Evolutionary conservation across 2,113 vertebrate genomes (phyloP).

Genomic region (Apaloderma vittatum): DNA sequence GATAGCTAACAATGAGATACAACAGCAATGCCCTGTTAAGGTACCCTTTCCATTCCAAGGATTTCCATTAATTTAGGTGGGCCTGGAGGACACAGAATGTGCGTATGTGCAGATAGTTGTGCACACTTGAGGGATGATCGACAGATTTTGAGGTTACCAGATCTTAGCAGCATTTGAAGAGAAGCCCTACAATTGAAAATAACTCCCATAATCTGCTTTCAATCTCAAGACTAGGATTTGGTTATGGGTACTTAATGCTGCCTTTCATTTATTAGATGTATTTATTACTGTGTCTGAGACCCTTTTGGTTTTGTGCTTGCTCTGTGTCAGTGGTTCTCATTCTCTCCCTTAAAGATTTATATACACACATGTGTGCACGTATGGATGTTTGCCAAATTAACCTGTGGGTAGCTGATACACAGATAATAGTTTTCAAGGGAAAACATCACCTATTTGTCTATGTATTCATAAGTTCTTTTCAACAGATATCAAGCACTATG

Average conservation of each 20-base stretch:
- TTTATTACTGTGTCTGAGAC: not conserved
- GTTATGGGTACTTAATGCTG: not conserved
- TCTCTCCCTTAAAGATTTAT: not conserved
- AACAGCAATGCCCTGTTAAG: not conserved
- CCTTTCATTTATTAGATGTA: not conserved
- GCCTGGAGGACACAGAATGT: not conserved
- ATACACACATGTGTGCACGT: fast-evolving
- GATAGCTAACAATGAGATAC: not conserved
- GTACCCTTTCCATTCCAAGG: not conserved
- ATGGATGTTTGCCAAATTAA: not conserved
- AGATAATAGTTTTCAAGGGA: not conserved
- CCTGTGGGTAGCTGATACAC: fast-evolving
- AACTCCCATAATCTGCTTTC: not conserved
- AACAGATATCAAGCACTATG: not conserved
- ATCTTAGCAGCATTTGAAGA: not conserved
- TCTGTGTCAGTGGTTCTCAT: not conserved
- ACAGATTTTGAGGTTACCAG: not conserved
- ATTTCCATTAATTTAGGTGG: not conserved
- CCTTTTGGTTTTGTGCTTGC: not conserved
- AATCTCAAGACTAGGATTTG: not conserved
- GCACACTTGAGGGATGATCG: not conserved
- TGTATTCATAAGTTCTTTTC: not conserved
- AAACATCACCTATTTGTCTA: not conserved
- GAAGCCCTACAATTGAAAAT: not conserved
- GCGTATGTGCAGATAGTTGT: not conserved